A percentile compares a stretch with the other conserved stretches of the same genome.
These are phyloP conservation scores for Delichon dasypus DNA, from an alignment of 2,797 vertebrate genomes.

Conservation along the genomic window DNA sequence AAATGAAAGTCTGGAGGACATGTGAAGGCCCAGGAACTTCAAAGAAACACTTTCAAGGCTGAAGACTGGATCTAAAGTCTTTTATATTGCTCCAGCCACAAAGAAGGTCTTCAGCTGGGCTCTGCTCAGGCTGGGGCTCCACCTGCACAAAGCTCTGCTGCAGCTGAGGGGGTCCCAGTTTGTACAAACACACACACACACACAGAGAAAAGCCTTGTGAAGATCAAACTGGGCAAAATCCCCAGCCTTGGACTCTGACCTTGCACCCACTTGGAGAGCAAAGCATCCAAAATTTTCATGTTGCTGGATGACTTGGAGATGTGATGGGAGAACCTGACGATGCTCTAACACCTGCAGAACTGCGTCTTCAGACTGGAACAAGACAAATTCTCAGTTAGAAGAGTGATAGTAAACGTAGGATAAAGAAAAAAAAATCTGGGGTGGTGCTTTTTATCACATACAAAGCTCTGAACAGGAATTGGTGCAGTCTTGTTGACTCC, in stretches of 20 bases:
- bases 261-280: not conserved
- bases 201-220: accelerated
- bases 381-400: not conserved
- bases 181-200: not conserved
- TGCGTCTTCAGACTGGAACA: not conserved
- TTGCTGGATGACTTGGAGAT: not conserved
- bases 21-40: constrained; percentile 10
- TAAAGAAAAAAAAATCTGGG: not conserved
- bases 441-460: not conserved
- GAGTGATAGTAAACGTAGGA: not conserved
- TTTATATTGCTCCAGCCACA: not conserved
- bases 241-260: not conserved
- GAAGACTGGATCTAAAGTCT: not conserved
- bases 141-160: not conserved
- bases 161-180: not conserved
- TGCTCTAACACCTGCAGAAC: not conserved
- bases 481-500: not conserved
- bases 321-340: not conserved
- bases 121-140: not conserved
- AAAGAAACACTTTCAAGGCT: constrained; percentile 27
- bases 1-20: constrained; percentile 41
- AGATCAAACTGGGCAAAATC: not conserved
- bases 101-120: not conserved
- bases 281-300: not conserved
- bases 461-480: not conserved